Evolutionary conservation across 2,797 vertebrate species (phyloP), one percentile per base, ranked within the genome.

Genomic region (Hydrolagus colliei): DNA sequence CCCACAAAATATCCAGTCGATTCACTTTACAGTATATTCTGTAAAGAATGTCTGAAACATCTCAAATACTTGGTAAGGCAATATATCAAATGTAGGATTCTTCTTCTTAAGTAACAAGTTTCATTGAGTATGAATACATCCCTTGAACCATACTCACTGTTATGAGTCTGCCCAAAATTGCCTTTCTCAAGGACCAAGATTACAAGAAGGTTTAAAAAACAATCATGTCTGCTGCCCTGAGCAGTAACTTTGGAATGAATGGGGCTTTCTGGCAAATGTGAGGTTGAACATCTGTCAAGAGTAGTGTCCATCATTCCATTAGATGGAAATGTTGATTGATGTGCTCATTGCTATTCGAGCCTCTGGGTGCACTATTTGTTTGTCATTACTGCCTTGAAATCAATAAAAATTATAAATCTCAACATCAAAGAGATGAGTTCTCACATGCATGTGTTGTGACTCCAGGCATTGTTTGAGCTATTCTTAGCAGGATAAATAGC

Each of bases 361-460:
- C 63, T 71, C 65, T 84, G 65, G 32, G 65, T 71, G 9, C 7
- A 18, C 16, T 11, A 10, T 71, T 9, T 71, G 16, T 84, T 52
- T 80, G 12, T 84, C 16, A 10, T 20, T 41, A 68, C 9, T 6
- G 9, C 7, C 1, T 18, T 71, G 65, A 82, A 68, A 82, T 9
- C 79, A 68, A 68, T 9, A 68, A 68, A 18, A 20, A 68, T 68
- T 68, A 67, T 20, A 82, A 14, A 41, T 35, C 27, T 41, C 16
- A 63, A 82, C 79, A 82, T 41, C 63, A 82, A 82, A 65, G 27
- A 32, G 32, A 18, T 68, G 63, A 82, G 68, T 20, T 71, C 27
- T 5, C 65, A 82, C 7, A 32, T 18, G 41, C 63, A 71, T 32
- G 68, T 18, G 67, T 63, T 82, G 1, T 41, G 65, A 18, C 65